These are phyloP conservation scores for Orchesella cincta DNA, from an alignment of 1,140 invertebrate species.

Conservation along the genomic window DNA sequence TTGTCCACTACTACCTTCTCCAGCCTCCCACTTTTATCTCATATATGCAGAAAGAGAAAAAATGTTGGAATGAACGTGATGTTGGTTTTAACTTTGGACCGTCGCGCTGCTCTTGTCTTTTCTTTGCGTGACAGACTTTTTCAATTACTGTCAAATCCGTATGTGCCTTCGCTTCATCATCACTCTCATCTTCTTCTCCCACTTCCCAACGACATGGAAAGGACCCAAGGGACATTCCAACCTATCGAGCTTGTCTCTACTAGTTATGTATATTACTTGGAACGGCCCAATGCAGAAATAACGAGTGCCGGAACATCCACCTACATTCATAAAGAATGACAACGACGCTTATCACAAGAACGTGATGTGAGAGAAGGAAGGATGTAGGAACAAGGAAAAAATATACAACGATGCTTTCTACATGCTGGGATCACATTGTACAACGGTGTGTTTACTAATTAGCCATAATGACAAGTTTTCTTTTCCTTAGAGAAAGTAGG, in stretches of 20 bases:
- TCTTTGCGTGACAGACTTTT: slow-evolving; percentile 2
- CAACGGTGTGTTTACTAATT: too few relatives aligned
- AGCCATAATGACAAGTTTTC: not conserved
- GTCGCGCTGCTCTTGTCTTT: not conserved
- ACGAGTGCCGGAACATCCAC: too few relatives aligned
- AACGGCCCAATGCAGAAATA: too few relatives aligned
- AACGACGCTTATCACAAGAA: too few relatives aligned
- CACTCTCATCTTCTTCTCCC: not conserved
- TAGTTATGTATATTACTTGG: too few relatives aligned
- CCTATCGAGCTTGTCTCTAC: not conserved
- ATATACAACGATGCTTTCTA: too few relatives aligned
- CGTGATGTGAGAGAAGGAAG: too few relatives aligned
- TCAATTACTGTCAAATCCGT: slow-evolving; percentile 16
- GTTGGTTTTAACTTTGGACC: not conserved
- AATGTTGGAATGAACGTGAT: too few relatives aligned
- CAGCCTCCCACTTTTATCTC: not conserved
- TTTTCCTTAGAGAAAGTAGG: not conserved
- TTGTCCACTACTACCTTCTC: slow-evolving; percentile 2
- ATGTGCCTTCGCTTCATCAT: not conserved
- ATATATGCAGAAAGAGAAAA: too few relatives aligned
- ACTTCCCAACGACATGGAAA: not conserved
- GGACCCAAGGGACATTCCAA: not conserved
- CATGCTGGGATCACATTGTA: too few relatives aligned
- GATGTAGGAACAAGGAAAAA: too few relatives aligned
- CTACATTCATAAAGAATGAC: too few relatives aligned